Evolutionary conservation across 2,113 vertebrate species (phyloP), one percentile per base, ranked within the genome.

Genomic region (Hylia prasina): DNA sequence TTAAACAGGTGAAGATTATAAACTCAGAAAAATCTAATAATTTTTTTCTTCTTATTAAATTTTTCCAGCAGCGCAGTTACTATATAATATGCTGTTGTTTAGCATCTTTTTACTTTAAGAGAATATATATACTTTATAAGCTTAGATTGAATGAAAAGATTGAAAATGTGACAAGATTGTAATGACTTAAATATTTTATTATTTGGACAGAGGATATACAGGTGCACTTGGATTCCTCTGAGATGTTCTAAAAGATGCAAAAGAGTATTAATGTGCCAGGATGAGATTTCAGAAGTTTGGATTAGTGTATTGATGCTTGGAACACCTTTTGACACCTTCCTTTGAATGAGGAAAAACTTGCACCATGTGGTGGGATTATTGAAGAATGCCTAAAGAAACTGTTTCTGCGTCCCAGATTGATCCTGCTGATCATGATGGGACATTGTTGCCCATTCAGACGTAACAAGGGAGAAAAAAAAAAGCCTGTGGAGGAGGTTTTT

Each of bases 361-460:
- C 14, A 76, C 39, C 42, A 50, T 68, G 81, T 76, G 76, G 33
- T 68, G 13, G 33, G 28, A 72, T 57, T 63, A 44, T 11, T 90
- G 64, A 90, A 77, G 60, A 47, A 66, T 78, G 63, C 81, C 78
- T 89, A 30, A 89, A 89, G 84, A 61, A 93, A 39, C 37, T 28
- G 16, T 66, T 44, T 90, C 45, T 93, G 31, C 53, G 76, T 24
- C 75, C 31, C 23, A 82, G 48, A 77, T 6, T 85, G 73, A 82
- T 72, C 48, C 47, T 73, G 50, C 19, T 82, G 15, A 28, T 51
- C 31, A 13, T 17, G 19, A 64, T 42, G 37, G 75, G 58, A n/a
- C 58, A 22, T 18, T 0, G 1, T 39, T 80, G 35, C 35, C 33
- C 13, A 6, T 30, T 80, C 31, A 50, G 25, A 48, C 0, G 0